Conservation (phyloP, 2,113 vertebrate genomes). For the Ctenomys sociabilis region DNA sequence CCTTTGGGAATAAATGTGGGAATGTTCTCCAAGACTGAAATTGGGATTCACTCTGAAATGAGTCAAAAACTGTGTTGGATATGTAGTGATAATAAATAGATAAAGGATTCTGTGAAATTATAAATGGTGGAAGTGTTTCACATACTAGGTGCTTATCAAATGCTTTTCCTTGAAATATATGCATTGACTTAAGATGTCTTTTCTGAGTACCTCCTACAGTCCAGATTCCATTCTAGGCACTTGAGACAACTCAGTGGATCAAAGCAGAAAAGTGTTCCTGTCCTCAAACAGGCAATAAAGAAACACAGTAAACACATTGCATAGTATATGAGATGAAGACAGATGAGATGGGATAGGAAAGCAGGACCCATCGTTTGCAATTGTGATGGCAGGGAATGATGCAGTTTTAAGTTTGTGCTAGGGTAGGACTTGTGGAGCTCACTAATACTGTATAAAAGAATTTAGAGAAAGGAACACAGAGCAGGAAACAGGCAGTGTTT, state of each 20-base stretch:
- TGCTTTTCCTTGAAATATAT: neutral
- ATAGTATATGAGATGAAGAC: neutral
- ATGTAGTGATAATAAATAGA: neutral
- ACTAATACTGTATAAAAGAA: neutral
- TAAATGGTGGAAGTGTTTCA: neutral
- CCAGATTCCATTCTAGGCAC: neutral
- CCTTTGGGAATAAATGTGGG: conserved; percentile 5
- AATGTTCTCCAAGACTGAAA: conserved; percentile 33
- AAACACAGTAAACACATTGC: neutral
- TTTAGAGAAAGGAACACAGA: neutral
- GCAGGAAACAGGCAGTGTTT: neutral
- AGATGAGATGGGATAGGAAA: neutral
- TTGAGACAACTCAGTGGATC: neutral
- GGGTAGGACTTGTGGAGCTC: neutral
- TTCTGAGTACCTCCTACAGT: neutral
- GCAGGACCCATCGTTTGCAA: too few relatives aligned
- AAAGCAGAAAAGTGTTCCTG: neutral
- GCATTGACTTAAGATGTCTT: neutral
- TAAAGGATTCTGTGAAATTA: neutral
- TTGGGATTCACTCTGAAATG: neutral
- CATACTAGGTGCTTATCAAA: neutral
- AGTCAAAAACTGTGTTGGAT: neutral
- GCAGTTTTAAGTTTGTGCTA: neutral
- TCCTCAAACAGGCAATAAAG: neutral
- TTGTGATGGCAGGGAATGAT: neutral